These are phyloP conservation scores for Drosophila dunni DNA, from an alignment of 1,140 invertebrate genomes.

Conservation along the genomic window DNA sequence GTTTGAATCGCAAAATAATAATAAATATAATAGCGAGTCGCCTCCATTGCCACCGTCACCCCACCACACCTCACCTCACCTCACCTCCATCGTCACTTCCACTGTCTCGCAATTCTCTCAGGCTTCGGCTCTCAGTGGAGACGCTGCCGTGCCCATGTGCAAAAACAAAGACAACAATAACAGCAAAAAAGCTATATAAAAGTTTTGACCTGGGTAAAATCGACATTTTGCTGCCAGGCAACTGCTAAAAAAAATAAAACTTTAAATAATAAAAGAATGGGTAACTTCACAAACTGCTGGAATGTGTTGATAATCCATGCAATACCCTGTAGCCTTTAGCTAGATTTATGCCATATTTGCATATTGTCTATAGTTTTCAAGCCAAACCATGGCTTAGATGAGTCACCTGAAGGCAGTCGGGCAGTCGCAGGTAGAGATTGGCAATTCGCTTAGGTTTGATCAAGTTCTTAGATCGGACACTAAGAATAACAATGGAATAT, in stretches of 20 bases:
- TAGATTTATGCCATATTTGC: constrained; percentile 41
- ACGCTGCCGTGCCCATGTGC: constrained; percentile 69
- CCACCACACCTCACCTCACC: no score
- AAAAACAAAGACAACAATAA: constrained; percentile 13
- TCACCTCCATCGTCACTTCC: not conserved
- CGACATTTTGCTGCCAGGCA: constrained; percentile 61
- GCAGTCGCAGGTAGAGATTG: constrained; percentile 1
- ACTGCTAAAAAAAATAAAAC: constrained; percentile 38
- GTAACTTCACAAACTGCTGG: constrained; percentile 9
- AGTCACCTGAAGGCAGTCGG: constrained; percentile 11
- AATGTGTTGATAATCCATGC: constrained; percentile 51
- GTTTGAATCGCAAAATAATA: constrained; percentile 83
- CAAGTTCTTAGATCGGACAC: not conserved
- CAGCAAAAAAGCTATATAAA: constrained; percentile 38
- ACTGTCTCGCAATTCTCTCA: constrained; percentile 54
- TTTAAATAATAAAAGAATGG: constrained; percentile 26
- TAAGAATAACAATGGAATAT: constrained; percentile 5
- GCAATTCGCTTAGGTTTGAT: constrained; percentile 9
- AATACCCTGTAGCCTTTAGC: constrained; percentile 48
- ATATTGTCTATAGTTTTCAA: constrained; percentile 34
- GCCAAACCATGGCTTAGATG: constrained; percentile 22
- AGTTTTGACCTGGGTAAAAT: constrained; percentile 69
- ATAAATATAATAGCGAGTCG: constrained; percentile 80
- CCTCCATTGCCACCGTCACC: constrained; percentile 19
- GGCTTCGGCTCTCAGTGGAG: constrained; percentile 32